These are phyloP conservation scores for Kradibia gibbosae DNA, from an alignment of 1,140 invertebrate genomes.

Conservation along the genomic window DNA sequence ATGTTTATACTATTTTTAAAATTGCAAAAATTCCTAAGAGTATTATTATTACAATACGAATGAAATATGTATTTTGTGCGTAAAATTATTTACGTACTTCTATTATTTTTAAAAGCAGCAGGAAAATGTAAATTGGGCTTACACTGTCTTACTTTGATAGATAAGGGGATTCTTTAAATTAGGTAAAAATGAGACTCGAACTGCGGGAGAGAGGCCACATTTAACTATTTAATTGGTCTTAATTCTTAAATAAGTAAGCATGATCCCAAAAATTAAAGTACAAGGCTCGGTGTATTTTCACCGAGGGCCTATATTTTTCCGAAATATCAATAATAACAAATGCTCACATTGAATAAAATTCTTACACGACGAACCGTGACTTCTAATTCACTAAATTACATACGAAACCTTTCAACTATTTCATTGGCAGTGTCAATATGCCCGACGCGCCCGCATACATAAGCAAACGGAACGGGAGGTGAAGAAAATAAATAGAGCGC, in stretches of 20 bases:
- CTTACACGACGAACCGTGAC: neutral
- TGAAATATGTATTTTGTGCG: no score
- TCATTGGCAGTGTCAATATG: neutral
- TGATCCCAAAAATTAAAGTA: neutral
- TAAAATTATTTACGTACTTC: no score
- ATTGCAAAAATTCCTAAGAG: no score
- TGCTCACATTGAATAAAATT: neutral
- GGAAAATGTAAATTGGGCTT: no score
- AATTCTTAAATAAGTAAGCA: neutral
- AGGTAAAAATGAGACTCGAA: no score
- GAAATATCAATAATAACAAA: neutral
- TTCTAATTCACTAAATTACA: constrained; percentile 17
- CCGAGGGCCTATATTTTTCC: neutral
- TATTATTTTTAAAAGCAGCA: no score
- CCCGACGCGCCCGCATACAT: neutral
- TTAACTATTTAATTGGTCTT: no score
- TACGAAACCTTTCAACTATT: constrained; percentile 3
- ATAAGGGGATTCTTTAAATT: no score
- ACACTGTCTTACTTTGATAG: no score
- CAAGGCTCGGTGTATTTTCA: neutral
- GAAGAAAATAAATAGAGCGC: constrained; percentile 4
- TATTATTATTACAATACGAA: no score
- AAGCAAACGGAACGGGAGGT: neutral
- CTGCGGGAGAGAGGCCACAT: no score
- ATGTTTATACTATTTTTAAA: no score